Percentiles rank a stretch among this genome's conserved stretches.
Conservation (phyloP, 2,113 vertebrate species). For the Apistogramma diplotaenia region DNA sequence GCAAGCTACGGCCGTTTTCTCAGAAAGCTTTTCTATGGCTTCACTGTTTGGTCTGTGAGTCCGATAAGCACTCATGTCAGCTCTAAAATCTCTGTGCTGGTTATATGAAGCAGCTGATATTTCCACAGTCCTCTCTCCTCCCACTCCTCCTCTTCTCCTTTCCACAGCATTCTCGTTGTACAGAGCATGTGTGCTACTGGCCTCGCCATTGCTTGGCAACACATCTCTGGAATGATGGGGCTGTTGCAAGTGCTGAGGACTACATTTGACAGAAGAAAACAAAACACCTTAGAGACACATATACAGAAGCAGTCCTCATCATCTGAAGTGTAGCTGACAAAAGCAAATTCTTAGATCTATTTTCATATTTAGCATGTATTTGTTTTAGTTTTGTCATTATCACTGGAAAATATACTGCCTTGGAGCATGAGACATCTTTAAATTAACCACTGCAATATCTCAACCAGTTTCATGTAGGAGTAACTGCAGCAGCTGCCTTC, state of each 20-base stretch:
- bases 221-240: constrained; percentile 42
- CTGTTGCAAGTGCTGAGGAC: constrained; percentile 30
- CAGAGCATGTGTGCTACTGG: constrained; percentile 48
- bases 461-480: background rate
- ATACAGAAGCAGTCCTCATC: background rate
- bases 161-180: constrained; percentile 48
- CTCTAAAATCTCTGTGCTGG: constrained; percentile 5
- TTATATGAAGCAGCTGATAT: constrained; percentile 31
- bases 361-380: background rate
- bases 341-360: background rate
- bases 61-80: constrained; percentile 32
- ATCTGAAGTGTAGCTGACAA: background rate
- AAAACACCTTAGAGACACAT: background rate
- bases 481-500: background rate
- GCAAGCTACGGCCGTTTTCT: constrained; percentile 61
- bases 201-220: constrained; percentile 76
- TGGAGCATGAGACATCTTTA: background rate
- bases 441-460: background rate
- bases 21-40: constrained; percentile 67
- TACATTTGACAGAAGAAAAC: constrained; percentile 20
- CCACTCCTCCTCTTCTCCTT: constrained; percentile 52
- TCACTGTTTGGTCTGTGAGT: constrained; percentile 34
- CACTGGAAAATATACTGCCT: background rate
- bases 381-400: background rate
- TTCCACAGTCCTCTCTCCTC: constrained; percentile 46